Conservation (phyloP, 2,797 vertebrate species). For the Brachymystax lenok region DNA sequence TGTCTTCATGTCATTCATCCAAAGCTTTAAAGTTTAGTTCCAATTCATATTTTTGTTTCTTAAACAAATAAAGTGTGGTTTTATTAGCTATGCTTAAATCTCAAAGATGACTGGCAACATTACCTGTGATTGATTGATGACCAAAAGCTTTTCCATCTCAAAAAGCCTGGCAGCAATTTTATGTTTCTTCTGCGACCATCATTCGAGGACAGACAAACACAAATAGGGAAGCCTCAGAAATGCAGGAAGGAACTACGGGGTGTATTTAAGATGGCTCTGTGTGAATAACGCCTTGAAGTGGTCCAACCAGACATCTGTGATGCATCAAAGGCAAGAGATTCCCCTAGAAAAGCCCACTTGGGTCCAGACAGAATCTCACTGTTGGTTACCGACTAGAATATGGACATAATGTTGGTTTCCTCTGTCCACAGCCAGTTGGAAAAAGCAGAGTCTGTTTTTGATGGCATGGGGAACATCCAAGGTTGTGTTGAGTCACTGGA, state of each 20-base stretch:
- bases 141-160: not conserved
- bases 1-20: not conserved
- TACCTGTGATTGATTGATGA: not conserved
- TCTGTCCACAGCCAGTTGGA: not conserved
- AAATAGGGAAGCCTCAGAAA: constrained; percentile 25
- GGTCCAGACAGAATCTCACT: not conserved
- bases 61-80: not conserved
- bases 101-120: not conserved
- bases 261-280: constrained; percentile 25
- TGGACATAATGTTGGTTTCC: not conserved
- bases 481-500: not conserved
- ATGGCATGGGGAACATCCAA: not conserved
- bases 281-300: constrained; percentile 39
- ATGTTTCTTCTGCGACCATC: not conserved
- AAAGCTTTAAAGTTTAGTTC: not conserved
- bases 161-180: not conserved
- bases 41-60: not conserved
- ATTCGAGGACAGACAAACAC: not conserved
- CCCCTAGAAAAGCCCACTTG: not conserved
- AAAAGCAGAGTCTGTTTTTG: not conserved
- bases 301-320: constrained; percentile 53
- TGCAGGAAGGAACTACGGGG: constrained; percentile 44
- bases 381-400: not conserved
- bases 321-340: constrained; percentile 54
- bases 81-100: not conserved